Evolutionary conservation across 2,113 vertebrate species (phyloP).

Genomic region (Pycnonotus jocosus): DNA sequence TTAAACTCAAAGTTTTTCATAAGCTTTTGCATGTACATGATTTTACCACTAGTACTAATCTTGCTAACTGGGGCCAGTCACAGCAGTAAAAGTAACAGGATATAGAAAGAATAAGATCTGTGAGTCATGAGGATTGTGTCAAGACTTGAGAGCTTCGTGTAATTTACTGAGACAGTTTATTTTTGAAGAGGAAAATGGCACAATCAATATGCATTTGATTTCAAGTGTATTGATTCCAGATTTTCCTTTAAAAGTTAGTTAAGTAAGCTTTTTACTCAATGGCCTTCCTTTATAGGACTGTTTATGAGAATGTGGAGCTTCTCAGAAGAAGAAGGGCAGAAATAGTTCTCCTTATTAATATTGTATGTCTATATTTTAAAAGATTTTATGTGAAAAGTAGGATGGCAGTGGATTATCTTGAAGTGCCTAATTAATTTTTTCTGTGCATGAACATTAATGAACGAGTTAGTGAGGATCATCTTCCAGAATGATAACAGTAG

Average conservation of each 20-base stretch:
- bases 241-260: neutral
- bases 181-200: neutral
- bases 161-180: neutral
- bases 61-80: neutral
- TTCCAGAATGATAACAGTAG: neutral
- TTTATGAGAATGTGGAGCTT: neutral
- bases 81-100: neutral
- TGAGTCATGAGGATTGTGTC: neutral
- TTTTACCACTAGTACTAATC: neutral
- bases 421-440: neutral
- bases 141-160: neutral
- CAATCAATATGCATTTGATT: constrained; percentile 45
- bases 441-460: neutral
- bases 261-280: neutral
- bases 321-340: neutral
- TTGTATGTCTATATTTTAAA: neutral
- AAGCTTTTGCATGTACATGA: neutral
- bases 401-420: neutral
- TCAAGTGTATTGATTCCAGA: constrained; percentile 10
- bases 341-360: neutral
- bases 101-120: neutral
- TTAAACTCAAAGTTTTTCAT: neutral
- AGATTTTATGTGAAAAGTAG: neutral
- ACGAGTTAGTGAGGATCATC: neutral
- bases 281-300: neutral